Evolutionary conservation across 2,888 invertebrate genomes (phyloP).

Genomic region (Dasysyrphus albostriatus): DNA sequence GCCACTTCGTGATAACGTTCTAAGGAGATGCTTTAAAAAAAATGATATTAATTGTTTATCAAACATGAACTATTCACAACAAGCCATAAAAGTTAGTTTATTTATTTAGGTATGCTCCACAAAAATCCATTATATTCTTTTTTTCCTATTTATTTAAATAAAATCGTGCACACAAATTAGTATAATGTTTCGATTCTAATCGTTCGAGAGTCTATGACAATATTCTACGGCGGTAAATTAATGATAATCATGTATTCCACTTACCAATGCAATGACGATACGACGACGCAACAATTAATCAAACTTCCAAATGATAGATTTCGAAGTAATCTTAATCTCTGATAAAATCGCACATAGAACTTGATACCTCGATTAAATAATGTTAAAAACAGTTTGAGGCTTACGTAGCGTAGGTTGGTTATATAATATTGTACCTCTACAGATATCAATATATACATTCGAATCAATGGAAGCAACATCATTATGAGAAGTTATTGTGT

Average conservation of each 20-base stretch:
- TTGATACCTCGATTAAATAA: constrained; percentile 48
- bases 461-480: constrained; percentile 60
- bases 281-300: constrained; percentile 56
- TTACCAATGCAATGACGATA: constrained; percentile 23
- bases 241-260: constrained; percentile 41
- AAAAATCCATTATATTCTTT: neutral
- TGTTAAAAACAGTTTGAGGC: neutral
- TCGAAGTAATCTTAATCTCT: constrained; percentile 55
- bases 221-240: constrained; percentile 49
- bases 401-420: neutral
- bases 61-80: constrained; percentile 5
- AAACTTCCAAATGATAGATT: constrained; percentile 65
- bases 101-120: neutral
- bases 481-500: constrained; percentile 72
- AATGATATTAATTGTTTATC: neutral
- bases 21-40: constrained; percentile 1
- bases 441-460: constrained; percentile 34
- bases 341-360: constrained; percentile 70
- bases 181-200: constrained; percentile 57
- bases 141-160: constrained; percentile 2
- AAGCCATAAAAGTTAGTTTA: constrained; percentile 8
- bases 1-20: constrained; percentile 4
- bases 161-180: constrained; percentile 37
- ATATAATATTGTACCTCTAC: neutral
- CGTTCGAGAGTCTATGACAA: constrained; percentile 38